Conservation (phyloP, 2,888 invertebrate genomes). For the Amaurobius ferox region DNA sequence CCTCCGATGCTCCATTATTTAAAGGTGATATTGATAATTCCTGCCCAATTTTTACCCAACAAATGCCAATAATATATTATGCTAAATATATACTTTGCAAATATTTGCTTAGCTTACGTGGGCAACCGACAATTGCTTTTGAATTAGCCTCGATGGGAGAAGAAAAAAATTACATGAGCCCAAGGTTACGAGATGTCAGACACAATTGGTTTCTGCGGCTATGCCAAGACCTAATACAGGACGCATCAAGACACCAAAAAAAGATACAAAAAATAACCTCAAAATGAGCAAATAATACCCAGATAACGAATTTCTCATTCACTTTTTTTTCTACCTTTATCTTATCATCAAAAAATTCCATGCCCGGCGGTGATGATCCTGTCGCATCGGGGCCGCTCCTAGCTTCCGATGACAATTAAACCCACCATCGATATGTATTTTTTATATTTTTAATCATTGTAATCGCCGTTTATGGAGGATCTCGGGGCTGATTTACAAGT, state of each 20-base stretch:
- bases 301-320: conserved; percentile 6
- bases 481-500: conserved; percentile 61
- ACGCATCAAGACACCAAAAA: neutral
- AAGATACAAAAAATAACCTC: neutral
- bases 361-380: conserved; percentile 33
- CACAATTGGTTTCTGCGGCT: neutral
- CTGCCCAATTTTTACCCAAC: too few species aligned
- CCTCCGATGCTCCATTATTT: too few species aligned
- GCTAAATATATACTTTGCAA: neutral
- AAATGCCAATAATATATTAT: neutral
- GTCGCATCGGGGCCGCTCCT: conserved; percentile 63
- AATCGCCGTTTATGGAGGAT: conserved; percentile 56
- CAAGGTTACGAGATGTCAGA: conserved; percentile 2
- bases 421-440: conserved; percentile 23
- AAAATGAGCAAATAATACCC: conserved; percentile 12
- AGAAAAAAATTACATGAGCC: neutral
- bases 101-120: neutral
- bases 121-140: neutral
- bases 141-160: neutral
- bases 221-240: neutral
- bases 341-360: conserved; percentile 37
- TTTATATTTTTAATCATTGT: conserved; percentile 34
- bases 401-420: conserved; percentile 62
- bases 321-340: neutral
- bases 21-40: too few species aligned